Conservation (phyloP, 1,140 invertebrate species). For the Palaemon carinicauda region DNA sequence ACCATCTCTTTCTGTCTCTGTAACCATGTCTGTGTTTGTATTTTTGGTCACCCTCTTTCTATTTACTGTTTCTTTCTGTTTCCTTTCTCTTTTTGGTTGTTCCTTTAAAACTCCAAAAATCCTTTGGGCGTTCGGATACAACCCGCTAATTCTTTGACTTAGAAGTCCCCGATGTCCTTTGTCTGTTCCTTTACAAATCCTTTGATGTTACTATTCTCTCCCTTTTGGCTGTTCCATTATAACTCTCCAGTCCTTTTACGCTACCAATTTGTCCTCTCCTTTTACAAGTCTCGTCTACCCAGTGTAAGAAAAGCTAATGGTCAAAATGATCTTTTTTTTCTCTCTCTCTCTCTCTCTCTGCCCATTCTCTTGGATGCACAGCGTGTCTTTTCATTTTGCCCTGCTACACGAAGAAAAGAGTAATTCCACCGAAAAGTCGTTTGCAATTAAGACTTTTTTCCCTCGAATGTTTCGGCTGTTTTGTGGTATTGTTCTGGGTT, state of each 20-base stretch:
- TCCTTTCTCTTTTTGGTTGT: too few relatives aligned
- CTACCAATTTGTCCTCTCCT: too few relatives aligned
- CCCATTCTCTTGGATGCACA: not conserved
- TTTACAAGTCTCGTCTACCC: not conserved
- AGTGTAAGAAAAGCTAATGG: not conserved
- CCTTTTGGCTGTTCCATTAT: too few relatives aligned
- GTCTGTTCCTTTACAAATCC: too few relatives aligned
- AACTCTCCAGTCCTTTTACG: too few relatives aligned
- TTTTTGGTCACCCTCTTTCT: conserved; percentile 11
- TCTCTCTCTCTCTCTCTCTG: not conserved
- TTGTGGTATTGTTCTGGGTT: not conserved
- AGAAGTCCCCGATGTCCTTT: too few relatives aligned
- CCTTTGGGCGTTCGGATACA: too few relatives aligned
- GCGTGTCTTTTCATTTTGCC: not conserved
- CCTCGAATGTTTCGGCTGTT: not conserved
- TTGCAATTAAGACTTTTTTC: not conserved
- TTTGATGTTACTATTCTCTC: not conserved
- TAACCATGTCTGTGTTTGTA: too few relatives aligned
- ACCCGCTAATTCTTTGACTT: too few relatives aligned
- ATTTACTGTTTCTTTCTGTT: not conserved
- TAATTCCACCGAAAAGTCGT: not conserved
- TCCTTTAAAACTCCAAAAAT: too few relatives aligned
- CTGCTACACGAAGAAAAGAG: too few relatives aligned
- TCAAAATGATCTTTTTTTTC: too few relatives aligned
- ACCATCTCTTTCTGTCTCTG: not conserved